These are phyloP conservation scores for Gryon sp. DNA, from an alignment of 1,140 invertebrate genomes.

Conservation along the genomic window DNA sequence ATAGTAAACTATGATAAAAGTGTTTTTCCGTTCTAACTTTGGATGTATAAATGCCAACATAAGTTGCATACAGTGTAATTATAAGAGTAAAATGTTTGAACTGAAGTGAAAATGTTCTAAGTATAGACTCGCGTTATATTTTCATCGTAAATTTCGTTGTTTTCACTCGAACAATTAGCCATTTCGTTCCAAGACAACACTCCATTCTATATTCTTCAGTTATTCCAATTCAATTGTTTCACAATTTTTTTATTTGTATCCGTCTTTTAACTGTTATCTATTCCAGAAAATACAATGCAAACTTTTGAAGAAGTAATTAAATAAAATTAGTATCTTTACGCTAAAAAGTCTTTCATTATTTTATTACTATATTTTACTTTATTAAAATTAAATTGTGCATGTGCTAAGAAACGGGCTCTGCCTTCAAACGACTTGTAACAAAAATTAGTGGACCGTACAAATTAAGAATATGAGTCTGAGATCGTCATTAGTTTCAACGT, in stretches of 20 bases:
- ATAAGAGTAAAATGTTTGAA: conserved; percentile 22
- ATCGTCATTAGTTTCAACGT: conserved; percentile 4
- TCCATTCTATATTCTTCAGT: too few relatives aligned
- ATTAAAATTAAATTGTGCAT: not conserved
- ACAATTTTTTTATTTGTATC: too few relatives aligned
- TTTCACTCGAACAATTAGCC: conserved; percentile 26
- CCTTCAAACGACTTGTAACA: conserved; percentile 8
- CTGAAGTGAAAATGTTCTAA: conserved; percentile 48
- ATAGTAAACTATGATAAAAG: conserved; percentile 37
- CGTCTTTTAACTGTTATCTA: too few relatives aligned
- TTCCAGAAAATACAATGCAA: too few relatives aligned
- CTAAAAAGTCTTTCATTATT: too few relatives aligned
- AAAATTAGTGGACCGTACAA: conserved; percentile 28
- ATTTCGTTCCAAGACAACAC: too few relatives aligned
- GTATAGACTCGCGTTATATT: conserved; percentile 36
- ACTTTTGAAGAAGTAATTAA: too few relatives aligned
- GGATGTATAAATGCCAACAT: conserved; percentile 42
- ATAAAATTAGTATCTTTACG: too few relatives aligned
- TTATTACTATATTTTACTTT: too few relatives aligned
- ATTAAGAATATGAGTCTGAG: conserved; percentile 9
- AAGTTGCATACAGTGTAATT: conserved; percentile 41
- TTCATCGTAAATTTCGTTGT: conserved; percentile 43
- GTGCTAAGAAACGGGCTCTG: not conserved
- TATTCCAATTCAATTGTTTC: too few relatives aligned
- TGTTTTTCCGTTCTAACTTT: conserved; percentile 36